phyloP scores from a whole-genome alignment of 2,113 vertebrate species.

The Leiothrix lutea region DNA sequence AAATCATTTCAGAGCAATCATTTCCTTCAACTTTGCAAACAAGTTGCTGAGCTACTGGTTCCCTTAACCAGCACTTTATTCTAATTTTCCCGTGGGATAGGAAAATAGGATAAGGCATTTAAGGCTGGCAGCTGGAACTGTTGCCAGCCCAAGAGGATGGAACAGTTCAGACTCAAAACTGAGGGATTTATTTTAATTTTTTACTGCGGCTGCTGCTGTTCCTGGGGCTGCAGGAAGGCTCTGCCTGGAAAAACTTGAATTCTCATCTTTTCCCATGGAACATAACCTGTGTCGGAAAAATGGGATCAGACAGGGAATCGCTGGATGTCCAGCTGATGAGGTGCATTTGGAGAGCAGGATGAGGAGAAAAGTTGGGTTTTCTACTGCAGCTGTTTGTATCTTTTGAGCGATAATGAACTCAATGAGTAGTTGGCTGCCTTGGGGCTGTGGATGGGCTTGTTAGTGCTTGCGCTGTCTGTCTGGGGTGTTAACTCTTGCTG shows the following conservation, averaged over 20 bases:
- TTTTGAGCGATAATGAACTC: neutral
- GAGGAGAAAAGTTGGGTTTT: neutral
- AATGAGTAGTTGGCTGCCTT: neutral
- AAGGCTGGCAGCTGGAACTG: too few relatives aligned
- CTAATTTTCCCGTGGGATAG: too few relatives aligned
- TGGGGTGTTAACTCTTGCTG: neutral
- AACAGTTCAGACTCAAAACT: too few relatives aligned
- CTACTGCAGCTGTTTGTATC: neutral
- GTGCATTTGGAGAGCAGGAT: neutral
- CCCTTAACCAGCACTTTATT: too few relatives aligned
- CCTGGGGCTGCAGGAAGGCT: too few relatives aligned
- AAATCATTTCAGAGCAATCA: conserved; percentile 34
- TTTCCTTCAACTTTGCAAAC: neutral
- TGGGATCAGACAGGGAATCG: neutral
- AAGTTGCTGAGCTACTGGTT: neutral
- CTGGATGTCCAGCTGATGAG: neutral
- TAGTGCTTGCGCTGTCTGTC: neutral
- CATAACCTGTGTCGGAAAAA: neutral
- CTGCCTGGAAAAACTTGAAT: neutral
- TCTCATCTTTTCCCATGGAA: neutral
- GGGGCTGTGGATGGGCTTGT: neutral
- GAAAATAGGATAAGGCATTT: too few relatives aligned
- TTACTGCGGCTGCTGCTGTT: too few relatives aligned
- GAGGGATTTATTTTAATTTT: too few relatives aligned
- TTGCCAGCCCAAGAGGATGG: too few relatives aligned